Percentiles rank a stretch among this genome's conserved stretches.
phyloP scores from a whole-genome alignment of 2,888 invertebrate genomes.

The Papilio gigon region DNA sequence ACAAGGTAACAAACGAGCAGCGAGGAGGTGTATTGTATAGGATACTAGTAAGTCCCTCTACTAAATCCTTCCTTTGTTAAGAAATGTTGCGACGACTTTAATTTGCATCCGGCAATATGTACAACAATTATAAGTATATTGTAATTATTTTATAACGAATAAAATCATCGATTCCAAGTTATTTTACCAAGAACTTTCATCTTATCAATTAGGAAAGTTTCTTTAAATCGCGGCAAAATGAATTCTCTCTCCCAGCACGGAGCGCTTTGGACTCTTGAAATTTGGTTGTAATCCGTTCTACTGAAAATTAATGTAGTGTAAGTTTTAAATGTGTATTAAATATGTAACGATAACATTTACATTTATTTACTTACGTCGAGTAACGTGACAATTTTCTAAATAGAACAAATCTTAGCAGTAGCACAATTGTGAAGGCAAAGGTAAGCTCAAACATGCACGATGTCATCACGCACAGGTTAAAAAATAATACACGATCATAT shows the following conservation, averaged over 20 bases:
- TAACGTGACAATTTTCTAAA: constrained; percentile 3
- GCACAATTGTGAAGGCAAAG: constrained; percentile 1
- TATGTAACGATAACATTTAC: background rate
- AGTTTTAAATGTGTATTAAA: background rate
- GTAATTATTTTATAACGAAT: background rate
- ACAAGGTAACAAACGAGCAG: too few relatives aligned
- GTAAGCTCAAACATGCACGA: background rate
- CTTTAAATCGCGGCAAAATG: constrained; percentile 5
- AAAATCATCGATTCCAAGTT: background rate
- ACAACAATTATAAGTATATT: too few relatives aligned
- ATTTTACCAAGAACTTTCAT: constrained; percentile 30
- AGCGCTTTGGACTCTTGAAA: constrained; percentile 10
- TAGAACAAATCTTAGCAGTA: constrained; percentile 19
- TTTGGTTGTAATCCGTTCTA: constrained; percentile 25
- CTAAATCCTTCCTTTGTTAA: too few relatives aligned
- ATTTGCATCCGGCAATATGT: too few relatives aligned
- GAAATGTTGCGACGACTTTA: too few relatives aligned
- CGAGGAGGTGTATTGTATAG: too few relatives aligned
- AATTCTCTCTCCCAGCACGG: constrained; percentile 33
- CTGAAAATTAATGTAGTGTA: constrained; percentile 9
- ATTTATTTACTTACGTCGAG: constrained; percentile 12
- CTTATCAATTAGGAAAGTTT: constrained; percentile 15
- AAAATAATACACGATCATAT: too few relatives aligned
- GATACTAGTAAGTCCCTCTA: too few relatives aligned
- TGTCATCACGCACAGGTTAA: too few relatives aligned